These are phyloP conservation scores for Pollachius pollachius DNA, from an alignment of 2,113 vertebrate species.

Conservation along the genomic window DNA sequence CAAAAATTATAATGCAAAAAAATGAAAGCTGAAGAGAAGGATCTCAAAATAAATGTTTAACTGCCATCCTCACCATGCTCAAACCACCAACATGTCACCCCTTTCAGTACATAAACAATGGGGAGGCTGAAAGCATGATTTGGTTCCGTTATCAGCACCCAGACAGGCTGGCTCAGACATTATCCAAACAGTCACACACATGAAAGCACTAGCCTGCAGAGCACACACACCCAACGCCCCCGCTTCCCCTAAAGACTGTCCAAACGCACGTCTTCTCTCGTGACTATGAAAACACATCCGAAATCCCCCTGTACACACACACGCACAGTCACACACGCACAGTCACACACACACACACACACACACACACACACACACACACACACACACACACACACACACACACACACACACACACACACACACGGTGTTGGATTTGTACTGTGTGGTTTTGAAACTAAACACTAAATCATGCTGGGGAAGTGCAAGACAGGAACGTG, in stretches of 20 bases:
- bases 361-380: conserved; percentile 15
- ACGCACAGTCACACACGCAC: no score
- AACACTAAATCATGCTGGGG: conserved; percentile 66
- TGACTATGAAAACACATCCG: conserved; percentile 26
- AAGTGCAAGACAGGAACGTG: conserved; percentile 28
- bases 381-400: conserved; percentile 18
- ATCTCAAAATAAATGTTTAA: no score
- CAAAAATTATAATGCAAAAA: no score
- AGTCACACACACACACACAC: conserved; percentile 21
- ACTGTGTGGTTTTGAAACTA: conserved; percentile 46
- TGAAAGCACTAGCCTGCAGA: conserved; percentile 18
- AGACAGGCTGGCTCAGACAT: conserved; percentile 36
- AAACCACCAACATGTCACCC: conserved; percentile 29
- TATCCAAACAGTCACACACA: conserved; percentile 11
- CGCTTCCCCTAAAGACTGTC: conserved; percentile 43
- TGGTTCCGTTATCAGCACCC: conserved; percentile 39
- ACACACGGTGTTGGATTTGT: conserved; percentile 53
- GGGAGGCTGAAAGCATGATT: conserved; percentile 38
- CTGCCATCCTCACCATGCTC: not conserved
- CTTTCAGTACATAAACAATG: conserved; percentile 41
- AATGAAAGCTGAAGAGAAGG: no score
- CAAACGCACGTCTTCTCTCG: conserved; percentile 25
- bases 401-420: not conserved
- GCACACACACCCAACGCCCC: conserved; percentile 6
- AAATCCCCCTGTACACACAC: conserved; percentile 4